Base-by-base conservation (phyloP, 23 tunicate species). In the Phallusia fumigata region DNA sequence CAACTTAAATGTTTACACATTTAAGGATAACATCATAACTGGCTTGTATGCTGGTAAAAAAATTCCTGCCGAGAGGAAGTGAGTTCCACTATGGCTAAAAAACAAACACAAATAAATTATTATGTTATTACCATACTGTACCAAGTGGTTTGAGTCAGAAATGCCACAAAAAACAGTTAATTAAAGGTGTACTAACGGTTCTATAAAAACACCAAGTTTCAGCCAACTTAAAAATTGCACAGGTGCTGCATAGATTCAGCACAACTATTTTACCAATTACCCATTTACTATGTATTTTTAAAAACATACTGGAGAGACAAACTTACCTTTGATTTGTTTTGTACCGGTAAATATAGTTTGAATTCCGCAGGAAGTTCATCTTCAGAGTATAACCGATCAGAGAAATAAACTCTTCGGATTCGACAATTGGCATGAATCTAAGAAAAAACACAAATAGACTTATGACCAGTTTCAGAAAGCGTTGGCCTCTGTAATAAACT, bases 311-410 rank as follows among this genome's bases (percentile, higher is more conserved):
- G n/a, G n/a, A n/a, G n/a, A 3, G 10, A 40, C 5, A 3, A 40
- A 40, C 35, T 34, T 77, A 89, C 94, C 84, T 89, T 89, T 19
- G 97, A 86, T 86, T 97, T 97, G 84, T 90, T 91, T 79, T 97
- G 99, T 30, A 97, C 97, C 10, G 99, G 99, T 80, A 97, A 80
- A 86, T 97, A 97, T 22, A 97, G 91, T 83, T 97, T 97, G 78
- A 97, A 97, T 80, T 97, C 99, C 26, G 99, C 99, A 19, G 99
- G 99, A 76, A 97, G 92, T 78, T 97, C 99, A 86, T 97, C 99
- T 92, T 97, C 99, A 65, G 95, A 89, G 65, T 97, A 97, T 35
- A 97, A 86, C 35, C 99, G 82, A 69, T 97, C 99, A 36, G 99
- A 97, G 84, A 97, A 97, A 83, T 97, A 97, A 36, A 97, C 99